These are phyloP conservation scores for Drosophila mojavensis DNA, from an alignment of 1,140 invertebrate genomes.

Conservation along the genomic window DNA sequence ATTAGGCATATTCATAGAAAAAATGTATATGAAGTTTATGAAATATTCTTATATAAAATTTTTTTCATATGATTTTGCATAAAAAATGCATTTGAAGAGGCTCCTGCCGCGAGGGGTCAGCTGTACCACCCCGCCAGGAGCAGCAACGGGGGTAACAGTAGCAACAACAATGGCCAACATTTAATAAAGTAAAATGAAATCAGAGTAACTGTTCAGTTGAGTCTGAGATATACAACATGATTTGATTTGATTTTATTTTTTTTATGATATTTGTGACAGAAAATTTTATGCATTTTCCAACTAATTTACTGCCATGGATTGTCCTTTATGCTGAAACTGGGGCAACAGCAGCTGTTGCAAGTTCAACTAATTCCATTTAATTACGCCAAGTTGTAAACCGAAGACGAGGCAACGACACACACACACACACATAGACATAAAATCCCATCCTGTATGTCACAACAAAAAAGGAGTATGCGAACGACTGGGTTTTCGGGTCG, in stretches of 20 bases:
- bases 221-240: conserved; percentile 27
- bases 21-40: conserved; percentile 28
- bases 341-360: conserved; percentile 39
- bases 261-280: conserved; percentile 65
- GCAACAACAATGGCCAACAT: not conserved
- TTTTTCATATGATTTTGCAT: conserved; percentile 50
- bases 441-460: conserved; percentile 37
- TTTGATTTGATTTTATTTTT: conserved; percentile 25
- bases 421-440: not conserved
- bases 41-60: not conserved
- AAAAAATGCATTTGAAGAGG: conserved; percentile 54
- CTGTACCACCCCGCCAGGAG: conserved; percentile 30
- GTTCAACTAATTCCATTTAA: conserved; percentile 52
- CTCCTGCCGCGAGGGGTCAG: conserved; percentile 29
- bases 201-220: conserved; percentile 31
- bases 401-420: conserved; percentile 15
- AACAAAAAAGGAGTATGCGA: conserved; percentile 31
- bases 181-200: conserved; percentile 42
- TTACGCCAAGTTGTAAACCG: conserved; percentile 47
- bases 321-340: conserved; percentile 32
- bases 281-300: conserved; percentile 62
- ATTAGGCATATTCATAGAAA: conserved; percentile 64
- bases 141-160: conserved; percentile 2
- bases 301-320: conserved; percentile 46
- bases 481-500: conserved; percentile 26